A percentile compares a stretch with the other conserved stretches of the same genome.
phyloP scores from a whole-genome alignment of 2,113 vertebrate genomes.

The Nothobranchius furzeri region DNA sequence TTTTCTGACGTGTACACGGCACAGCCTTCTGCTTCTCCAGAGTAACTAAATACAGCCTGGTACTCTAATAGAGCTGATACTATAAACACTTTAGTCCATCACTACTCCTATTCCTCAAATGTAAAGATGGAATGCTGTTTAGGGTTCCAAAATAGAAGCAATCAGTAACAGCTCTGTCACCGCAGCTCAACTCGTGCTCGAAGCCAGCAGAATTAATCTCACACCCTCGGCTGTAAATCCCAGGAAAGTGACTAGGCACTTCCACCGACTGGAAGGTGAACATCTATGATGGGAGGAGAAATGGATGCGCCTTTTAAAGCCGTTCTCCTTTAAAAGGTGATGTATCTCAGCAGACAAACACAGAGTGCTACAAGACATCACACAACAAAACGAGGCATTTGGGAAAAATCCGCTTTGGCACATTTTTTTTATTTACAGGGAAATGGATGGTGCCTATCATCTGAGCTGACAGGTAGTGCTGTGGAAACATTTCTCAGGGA shows the following conservation, averaged over 20 bases:
- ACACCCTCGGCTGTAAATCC: constrained; percentile 35
- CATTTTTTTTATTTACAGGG: constrained; percentile 49
- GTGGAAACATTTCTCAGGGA: constrained; percentile 51
- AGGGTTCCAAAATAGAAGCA: background rate
- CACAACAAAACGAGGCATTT: constrained; percentile 54
- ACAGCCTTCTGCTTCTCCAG: too few relatives aligned
- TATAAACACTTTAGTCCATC: too few relatives aligned
- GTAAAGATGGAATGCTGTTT: background rate
- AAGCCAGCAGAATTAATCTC: constrained; percentile 12
- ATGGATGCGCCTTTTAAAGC: constrained; percentile 32
- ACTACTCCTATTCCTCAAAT: background rate
- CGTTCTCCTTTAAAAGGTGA: constrained; percentile 34
- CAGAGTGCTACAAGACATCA: constrained; percentile 47
- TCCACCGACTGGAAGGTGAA: constrained; percentile 10
- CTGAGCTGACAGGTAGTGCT: constrained; percentile 53
- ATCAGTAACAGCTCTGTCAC: background rate
- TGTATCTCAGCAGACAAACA: constrained; percentile 41
- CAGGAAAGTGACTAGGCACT: constrained; percentile 19
- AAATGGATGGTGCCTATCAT: constrained; percentile 49
- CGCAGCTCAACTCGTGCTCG: background rate
- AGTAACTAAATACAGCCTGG: too few relatives aligned
- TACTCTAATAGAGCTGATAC: too few relatives aligned
- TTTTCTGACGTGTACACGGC: too few relatives aligned
- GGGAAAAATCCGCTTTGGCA: constrained; percentile 44
- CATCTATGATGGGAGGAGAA: constrained; percentile 30